Percentiles rank a stretch among this genome's conserved stretches.
Evolutionary conservation across 2,888 invertebrate species (phyloP).

Genomic region (Proisotoma minuta): DNA sequence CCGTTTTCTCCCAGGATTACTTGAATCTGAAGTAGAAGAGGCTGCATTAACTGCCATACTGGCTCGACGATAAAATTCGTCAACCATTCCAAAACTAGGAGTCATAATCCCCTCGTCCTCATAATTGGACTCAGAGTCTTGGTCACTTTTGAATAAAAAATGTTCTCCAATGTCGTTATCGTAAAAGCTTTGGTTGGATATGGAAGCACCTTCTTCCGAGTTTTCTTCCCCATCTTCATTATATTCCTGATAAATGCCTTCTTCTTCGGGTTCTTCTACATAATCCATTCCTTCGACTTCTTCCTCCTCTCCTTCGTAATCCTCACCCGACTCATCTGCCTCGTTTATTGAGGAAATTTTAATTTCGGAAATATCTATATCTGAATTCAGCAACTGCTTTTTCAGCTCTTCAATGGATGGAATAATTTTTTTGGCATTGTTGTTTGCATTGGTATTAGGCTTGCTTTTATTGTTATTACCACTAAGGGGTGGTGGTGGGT

Average conservation of each 20-base stretch:
- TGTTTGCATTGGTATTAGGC: background rate
- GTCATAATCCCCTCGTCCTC: slow-evolving; percentile 10
- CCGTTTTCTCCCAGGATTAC: background rate
- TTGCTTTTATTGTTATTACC: background rate
- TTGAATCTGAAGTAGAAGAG: background rate
- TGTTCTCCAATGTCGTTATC: slow-evolving; percentile 1
- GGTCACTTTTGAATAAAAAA: slow-evolving; percentile 7
- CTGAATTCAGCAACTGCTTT: slow-evolving; percentile 5
- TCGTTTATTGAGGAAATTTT: slow-evolving; percentile 16
- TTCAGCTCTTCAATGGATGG: slow-evolving; percentile 11
- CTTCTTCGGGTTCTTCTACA: background rate
- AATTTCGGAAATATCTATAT: slow-evolving; percentile 13
- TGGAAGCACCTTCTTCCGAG: slow-evolving; percentile 3
- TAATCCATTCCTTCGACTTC: background rate
- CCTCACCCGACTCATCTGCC: slow-evolving; percentile 12
- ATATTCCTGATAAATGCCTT: slow-evolving; percentile 8
- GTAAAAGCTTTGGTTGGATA: slow-evolving; percentile 14
- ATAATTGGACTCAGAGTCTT: slow-evolving; percentile 1
- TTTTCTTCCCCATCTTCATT: slow-evolving; percentile 13
- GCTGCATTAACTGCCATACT: background rate
- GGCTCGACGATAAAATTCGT: background rate
- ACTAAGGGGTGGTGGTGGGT: background rate
- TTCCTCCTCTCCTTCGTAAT: background rate
- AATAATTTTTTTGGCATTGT: background rate
- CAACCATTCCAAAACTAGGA: slow-evolving; percentile 8